A percentile compares a stretch with the other conserved stretches of the same genome.
Conservation (phyloP, 2,113 vertebrate genomes). For the Periophthalmus modestus region DNA sequence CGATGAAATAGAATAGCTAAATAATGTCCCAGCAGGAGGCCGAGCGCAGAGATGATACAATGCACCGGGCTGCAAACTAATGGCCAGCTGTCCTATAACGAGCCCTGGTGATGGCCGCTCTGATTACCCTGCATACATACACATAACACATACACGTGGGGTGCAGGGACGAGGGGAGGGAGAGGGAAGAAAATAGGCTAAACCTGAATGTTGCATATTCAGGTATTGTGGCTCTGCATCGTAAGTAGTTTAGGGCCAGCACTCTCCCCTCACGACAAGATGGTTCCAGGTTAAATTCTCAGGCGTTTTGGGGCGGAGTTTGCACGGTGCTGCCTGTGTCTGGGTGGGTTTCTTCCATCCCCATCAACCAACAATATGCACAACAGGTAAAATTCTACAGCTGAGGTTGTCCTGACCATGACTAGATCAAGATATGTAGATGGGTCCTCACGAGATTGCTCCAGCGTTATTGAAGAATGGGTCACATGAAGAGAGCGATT, state of each 20-base stretch:
- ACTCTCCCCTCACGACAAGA: too few relatives aligned
- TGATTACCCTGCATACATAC: constrained; percentile 51
- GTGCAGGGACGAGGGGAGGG: neutral
- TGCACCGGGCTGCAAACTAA: constrained; percentile 63
- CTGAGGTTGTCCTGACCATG: too few relatives aligned
- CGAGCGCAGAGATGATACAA: constrained; percentile 63
- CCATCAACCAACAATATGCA: too few relatives aligned
- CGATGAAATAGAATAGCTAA: constrained; percentile 77
- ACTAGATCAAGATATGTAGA: too few relatives aligned
- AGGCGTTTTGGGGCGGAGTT: too few relatives aligned
- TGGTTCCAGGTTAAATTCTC: too few relatives aligned
- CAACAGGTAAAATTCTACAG: too few relatives aligned
- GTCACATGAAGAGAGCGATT: too few relatives aligned
- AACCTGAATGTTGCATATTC: neutral
- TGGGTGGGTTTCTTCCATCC: too few relatives aligned
- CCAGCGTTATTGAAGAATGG: too few relatives aligned
- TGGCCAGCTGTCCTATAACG: constrained; percentile 77
- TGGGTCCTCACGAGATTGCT: too few relatives aligned
- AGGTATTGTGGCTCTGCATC: neutral
- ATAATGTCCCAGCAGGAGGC: constrained; percentile 74
- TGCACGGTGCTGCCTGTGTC: too few relatives aligned
- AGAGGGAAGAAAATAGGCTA: neutral
- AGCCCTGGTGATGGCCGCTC: constrained; percentile 55
- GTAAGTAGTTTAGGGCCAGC: neutral
- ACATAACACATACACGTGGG: neutral